Evolutionary conservation across 2,113 vertebrate species (phyloP), one percentile per base, ranked within the genome.

Genomic region (Typhlomys cinereus): DNA sequence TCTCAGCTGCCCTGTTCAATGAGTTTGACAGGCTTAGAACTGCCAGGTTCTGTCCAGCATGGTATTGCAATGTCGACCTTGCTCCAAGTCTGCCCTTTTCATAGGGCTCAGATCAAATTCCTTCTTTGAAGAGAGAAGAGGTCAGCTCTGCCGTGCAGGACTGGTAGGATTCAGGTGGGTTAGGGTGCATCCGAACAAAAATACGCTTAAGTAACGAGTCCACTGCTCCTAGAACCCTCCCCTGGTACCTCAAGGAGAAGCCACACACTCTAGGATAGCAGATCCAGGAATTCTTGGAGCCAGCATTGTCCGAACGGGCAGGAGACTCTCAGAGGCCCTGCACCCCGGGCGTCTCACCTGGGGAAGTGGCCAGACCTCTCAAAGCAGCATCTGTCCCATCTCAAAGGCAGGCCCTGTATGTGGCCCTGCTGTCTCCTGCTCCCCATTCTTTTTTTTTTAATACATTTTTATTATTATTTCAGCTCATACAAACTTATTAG

Each of bases 251-350:
- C 1, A 0, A 91, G 79, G 93, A 93, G 74, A 93, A 88, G 93
- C 93, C 90, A 73, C 85, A 86, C 0, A 1, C 83, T 73, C 6
- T 83, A 0, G 0, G 13, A 7, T 71, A 41, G 54, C 71, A 36
- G 70, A 90, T 93, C 95, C 93, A 96, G 93, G 93, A 96, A 97
- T 96, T 94, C 89, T 96, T 95, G 76, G 94, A 92, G 83, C 90
- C 92, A 79, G 13, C 66, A 1, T 54, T 6, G 39, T 64, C 11
- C 79, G 80, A 78, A 73, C 0, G 23, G 71, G 70, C 92, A 90
- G 83, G 79, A 94, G 81, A 74, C 92, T 90, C 73, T 85, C 1
- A 0, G 74, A 73, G 94, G 80, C 64, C 89, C 81, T 81, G 21
- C 48, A 61, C 50, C 69, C 87, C 13, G 29, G 89, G 94, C 91